A percentile compares a stretch with the other conserved stretches of the same genome.
phyloP scores from a whole-genome alignment of 2,888 invertebrate species.

The Schizotus pectinicornis region DNA sequence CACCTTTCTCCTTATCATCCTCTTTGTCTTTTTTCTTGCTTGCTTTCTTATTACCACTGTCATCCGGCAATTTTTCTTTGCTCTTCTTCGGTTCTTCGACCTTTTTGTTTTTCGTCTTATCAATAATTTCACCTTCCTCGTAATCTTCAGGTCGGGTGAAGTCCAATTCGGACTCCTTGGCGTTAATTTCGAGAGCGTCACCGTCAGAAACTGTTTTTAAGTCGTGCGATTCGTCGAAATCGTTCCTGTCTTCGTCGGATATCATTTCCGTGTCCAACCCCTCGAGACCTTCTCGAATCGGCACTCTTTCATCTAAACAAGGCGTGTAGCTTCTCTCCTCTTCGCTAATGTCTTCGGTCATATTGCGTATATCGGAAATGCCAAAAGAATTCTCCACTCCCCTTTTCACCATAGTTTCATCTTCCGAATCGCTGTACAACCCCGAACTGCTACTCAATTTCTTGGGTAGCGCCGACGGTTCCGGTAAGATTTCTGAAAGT shows the following conservation, averaged over 20 bases:
- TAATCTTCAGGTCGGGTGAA: slow-evolving; percentile 58
- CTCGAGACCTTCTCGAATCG: slow-evolving; percentile 48
- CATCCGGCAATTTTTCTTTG: slow-evolving; percentile 48
- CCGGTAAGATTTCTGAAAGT: no score
- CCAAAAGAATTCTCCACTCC: slow-evolving; percentile 40
- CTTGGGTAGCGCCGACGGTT: background rate
- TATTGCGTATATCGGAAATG: slow-evolving; percentile 57
- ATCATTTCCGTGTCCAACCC: slow-evolving; percentile 77
- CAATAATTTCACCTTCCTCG: slow-evolving; percentile 68
- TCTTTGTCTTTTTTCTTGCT: slow-evolving; percentile 58
- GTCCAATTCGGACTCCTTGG: slow-evolving; percentile 59
- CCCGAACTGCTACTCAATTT: slow-evolving; percentile 14
- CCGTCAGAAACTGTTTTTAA: slow-evolving; percentile 55
- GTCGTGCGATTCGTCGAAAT: slow-evolving; percentile 66
- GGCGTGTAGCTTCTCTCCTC: slow-evolving; percentile 77
- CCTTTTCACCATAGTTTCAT: slow-evolving; percentile 52
- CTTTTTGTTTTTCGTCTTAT: slow-evolving; percentile 52
- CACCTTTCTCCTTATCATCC: slow-evolving; percentile 59
- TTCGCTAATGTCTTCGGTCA: slow-evolving; percentile 70
- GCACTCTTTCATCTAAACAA: slow-evolving; percentile 69
- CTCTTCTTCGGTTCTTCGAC: slow-evolving; percentile 44
- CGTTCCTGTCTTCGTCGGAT: slow-evolving; percentile 73
- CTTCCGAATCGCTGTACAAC: slow-evolving; percentile 56
- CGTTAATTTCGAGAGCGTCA: slow-evolving; percentile 57
- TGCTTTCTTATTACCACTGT: slow-evolving; percentile 54